A percentile compares a stretch with the other conserved stretches of the same genome.
Evolutionary conservation across 2,113 vertebrate genomes (phyloP).

Genomic region (Saguinus imperator): DNA sequence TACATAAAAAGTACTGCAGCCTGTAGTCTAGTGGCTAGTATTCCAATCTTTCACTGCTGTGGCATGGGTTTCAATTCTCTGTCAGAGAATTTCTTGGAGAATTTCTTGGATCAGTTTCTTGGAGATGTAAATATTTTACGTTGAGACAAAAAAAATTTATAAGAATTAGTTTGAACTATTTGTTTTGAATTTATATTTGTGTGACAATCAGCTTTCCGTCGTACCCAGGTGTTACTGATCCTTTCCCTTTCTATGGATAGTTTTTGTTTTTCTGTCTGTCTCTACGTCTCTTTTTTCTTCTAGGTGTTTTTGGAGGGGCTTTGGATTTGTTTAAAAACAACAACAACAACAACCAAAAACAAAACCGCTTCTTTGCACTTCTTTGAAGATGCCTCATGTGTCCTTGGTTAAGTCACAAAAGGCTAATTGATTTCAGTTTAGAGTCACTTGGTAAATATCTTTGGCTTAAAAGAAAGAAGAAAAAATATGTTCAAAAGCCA

Average conservation of each 20-base stretch:
- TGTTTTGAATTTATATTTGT: background rate
- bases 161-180: background rate
- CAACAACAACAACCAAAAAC: no score
- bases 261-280: background rate
- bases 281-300: background rate
- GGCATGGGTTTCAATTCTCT: background rate
- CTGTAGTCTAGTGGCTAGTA: background rate
- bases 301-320: background rate
- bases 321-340: background rate
- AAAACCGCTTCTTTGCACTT: background rate
- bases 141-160: background rate
- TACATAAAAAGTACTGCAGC: background rate
- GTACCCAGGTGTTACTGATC: background rate
- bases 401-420: background rate
- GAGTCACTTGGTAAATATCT: background rate
- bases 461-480: background rate
- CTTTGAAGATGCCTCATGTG: background rate
- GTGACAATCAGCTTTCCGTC: background rate
- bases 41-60: background rate
- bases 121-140: background rate
- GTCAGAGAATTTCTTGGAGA: background rate
- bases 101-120: background rate
- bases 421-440: background rate
- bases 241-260: background rate
- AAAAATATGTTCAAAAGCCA: background rate